Evolutionary conservation across 2,113 vertebrate genomes (phyloP).

Genomic region (Chaetodon auriga): DNA sequence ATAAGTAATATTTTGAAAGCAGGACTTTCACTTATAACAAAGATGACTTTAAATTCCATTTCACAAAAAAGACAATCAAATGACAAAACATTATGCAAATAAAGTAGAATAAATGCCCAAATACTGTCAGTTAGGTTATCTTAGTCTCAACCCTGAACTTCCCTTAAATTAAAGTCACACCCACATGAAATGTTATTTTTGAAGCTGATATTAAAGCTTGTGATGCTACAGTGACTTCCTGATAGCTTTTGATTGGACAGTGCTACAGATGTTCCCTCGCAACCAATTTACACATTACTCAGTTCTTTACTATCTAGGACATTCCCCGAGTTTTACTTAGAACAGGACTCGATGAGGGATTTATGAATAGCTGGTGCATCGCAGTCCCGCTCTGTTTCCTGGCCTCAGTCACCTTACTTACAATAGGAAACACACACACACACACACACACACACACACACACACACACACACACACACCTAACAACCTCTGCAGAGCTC

Average conservation of each 20-base stretch:
- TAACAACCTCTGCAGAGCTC: neutral
- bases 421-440: conserved; percentile 13
- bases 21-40: too few relatives aligned
- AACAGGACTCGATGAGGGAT: neutral
- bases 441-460: neutral
- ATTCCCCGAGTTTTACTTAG: neutral
- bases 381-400: conserved; percentile 41
- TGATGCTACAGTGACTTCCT: neutral
- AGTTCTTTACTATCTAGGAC: neutral
- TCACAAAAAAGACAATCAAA: too few relatives aligned
- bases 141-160: too few relatives aligned
- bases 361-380: neutral
- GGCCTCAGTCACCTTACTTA: neutral
- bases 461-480: conserved; percentile 10
- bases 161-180: too few relatives aligned
- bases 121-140: too few relatives aligned
- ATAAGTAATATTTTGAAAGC: too few relatives aligned
- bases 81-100: too few relatives aligned
- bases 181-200: neutral
- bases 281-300: neutral
- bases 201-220: neutral
- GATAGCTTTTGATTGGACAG: too few relatives aligned
- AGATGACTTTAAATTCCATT: too few relatives aligned
- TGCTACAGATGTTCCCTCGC: neutral
- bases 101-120: too few relatives aligned